Percentiles rank a stretch among this genome's conserved stretches.
Conservation (phyloP, 2,888 invertebrate genomes). For the Corythucha ciliata region DNA sequence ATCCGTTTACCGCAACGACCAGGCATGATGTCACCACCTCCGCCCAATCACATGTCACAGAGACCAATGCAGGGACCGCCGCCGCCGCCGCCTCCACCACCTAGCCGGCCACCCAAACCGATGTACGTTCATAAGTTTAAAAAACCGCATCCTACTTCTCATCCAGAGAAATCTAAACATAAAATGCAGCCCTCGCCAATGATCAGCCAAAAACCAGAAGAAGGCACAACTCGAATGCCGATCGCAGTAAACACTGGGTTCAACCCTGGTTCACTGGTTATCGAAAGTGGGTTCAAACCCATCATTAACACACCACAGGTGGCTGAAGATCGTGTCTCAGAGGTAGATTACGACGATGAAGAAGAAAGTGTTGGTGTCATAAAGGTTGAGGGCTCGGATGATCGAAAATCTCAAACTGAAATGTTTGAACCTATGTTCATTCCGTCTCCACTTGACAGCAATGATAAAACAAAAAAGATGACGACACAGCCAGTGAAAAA, state of each 20-base stretch:
- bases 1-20: constrained; percentile 29
- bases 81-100: constrained; percentile 18
- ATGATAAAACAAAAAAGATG: constrained; percentile 39
- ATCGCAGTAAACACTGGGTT: constrained; percentile 46
- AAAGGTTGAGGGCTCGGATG: constrained; percentile 42
- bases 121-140: constrained; percentile 27
- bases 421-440: constrained; percentile 72
- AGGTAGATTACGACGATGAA: constrained; percentile 45
- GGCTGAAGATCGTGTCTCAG: constrained; percentile 47
- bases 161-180: constrained; percentile 25
- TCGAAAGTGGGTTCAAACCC: constrained; percentile 76
- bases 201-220: constrained; percentile 27
- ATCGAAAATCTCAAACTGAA: constrained; percentile 43
- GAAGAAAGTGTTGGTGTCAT: constrained; percentile 42
- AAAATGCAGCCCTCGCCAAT: constrained; percentile 27
- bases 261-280: constrained; percentile 67
- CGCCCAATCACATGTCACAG: constrained; percentile 11
- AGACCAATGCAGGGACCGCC: constrained; percentile 16
- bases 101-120: constrained; percentile 24
- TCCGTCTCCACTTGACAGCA: constrained; percentile 62
- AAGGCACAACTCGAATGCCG: constrained; percentile 24
- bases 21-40: constrained; percentile 21
- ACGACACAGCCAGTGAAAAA: constrained; percentile 31
- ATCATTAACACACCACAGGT: constrained; percentile 52
- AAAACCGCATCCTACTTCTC: constrained; percentile 16